Conservation (phyloP, 35 echinoderm and acorn worm species). For the Ophiothrix spiculata region DNA sequence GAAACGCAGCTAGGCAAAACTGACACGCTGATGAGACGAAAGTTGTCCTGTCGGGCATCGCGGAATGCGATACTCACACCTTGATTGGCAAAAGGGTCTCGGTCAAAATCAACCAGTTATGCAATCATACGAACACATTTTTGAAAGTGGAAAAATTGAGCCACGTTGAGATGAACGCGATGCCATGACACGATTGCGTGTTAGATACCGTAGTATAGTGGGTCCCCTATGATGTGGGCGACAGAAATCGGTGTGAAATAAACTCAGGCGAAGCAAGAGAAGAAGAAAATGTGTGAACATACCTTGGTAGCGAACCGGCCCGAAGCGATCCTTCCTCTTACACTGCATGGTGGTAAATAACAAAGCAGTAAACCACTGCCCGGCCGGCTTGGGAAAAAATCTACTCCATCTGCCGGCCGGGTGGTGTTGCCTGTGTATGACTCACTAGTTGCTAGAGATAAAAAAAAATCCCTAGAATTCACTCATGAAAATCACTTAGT, state of each 20-base stretch:
- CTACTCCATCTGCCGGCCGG: constrained; percentile 13
- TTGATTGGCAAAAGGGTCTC: not conserved
- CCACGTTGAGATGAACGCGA: not conserved
- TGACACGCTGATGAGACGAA: no score
- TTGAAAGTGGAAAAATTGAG: not conserved
- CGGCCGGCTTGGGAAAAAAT: constrained; percentile 3
- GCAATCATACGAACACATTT: not conserved
- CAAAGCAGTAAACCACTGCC: not conserved
- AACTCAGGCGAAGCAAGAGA: not conserved
- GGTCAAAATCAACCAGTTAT: not conserved
- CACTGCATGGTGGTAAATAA: not conserved
- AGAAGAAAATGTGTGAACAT: constrained; percentile 5
- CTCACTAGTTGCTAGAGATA: no score
- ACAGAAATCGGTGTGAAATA: not conserved
- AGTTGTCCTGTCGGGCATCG: no score
- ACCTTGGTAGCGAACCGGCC: constrained; percentile 10
- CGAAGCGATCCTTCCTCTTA: not conserved
- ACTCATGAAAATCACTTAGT: not conserved
- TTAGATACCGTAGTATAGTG: not conserved
- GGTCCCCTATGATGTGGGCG: not conserved
- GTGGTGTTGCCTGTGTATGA: constrained; percentile 5
- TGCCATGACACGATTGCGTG: not conserved
- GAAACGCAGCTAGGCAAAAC: no score
- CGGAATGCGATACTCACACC: not conserved
- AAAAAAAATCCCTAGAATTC: not conserved